These are phyloP conservation scores for Pristionchus japonicus DNA, from an alignment of 2,888 invertebrate genomes.

Conservation along the genomic window DNA sequence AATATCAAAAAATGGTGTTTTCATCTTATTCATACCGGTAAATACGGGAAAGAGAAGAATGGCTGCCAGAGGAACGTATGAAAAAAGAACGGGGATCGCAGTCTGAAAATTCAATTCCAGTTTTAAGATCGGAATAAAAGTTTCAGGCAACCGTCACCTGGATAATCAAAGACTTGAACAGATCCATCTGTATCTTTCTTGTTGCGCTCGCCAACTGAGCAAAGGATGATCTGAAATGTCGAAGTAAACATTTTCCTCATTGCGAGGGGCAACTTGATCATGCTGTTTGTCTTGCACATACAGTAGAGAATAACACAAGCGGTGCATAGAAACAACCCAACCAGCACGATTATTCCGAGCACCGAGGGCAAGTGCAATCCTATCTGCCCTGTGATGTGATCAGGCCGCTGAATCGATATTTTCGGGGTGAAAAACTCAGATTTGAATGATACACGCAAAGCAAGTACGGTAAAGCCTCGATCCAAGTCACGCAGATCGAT, in stretches of 20 bases:
- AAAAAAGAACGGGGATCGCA: background rate
- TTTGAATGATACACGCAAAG: background rate
- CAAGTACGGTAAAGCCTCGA: background rate
- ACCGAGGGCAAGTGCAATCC: background rate
- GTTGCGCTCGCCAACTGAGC: background rate
- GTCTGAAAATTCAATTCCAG: background rate
- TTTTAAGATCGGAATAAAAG: no score
- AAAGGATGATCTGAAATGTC: background rate
- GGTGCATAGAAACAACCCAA: background rate
- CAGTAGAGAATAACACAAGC: background rate
- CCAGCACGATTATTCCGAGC: background rate
- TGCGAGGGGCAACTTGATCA: background rate
- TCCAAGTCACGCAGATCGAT: background rate
- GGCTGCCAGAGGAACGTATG: background rate
- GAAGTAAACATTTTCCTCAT: no score
- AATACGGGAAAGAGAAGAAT: background rate
- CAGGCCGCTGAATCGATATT: background rate
- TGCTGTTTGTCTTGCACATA: background rate
- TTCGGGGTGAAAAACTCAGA: no score
- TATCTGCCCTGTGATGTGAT: background rate
- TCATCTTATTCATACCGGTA: background rate
- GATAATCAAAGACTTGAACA: background rate
- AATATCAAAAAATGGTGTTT: no score
- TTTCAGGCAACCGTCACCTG: background rate
- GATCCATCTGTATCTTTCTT: background rate